Percentiles rank a stretch among this genome's conserved stretches.
Evolutionary conservation across 2,113 vertebrate genomes (phyloP).

Genomic region (Phylloscopus trochiloides): DNA sequence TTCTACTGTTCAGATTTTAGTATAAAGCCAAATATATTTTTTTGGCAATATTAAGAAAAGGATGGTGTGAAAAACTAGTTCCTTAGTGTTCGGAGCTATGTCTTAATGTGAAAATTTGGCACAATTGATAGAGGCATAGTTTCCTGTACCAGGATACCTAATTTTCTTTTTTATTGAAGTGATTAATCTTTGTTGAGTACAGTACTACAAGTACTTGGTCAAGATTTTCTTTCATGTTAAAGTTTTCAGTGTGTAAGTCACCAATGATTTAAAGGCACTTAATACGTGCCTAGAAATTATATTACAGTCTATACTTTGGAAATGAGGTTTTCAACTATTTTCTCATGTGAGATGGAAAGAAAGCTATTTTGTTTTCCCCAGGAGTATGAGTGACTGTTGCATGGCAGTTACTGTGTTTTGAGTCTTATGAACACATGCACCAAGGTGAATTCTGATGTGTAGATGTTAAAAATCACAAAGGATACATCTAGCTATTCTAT

Average conservation of each 20-base stretch:
- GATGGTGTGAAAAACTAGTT: not conserved
- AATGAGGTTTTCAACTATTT: not conserved
- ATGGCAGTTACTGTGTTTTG: rapidly evolving
- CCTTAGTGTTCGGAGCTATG: not conserved
- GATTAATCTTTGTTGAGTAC: not conserved
- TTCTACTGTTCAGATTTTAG: not conserved
- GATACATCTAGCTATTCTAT: not conserved
- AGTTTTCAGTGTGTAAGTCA: not conserved
- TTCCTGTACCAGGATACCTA: rapidly evolving
- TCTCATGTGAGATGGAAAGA: not conserved
- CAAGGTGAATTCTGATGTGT: not conserved
- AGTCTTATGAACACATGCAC: not conserved
- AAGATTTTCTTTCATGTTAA: not conserved
- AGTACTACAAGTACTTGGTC: not conserved
- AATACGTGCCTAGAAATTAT: not conserved
- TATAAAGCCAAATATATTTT: not conserved
- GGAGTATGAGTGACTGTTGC: not conserved
- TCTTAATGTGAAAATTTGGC: not conserved
- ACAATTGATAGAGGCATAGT: not conserved
- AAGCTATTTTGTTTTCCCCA: not conserved
- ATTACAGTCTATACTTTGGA: not conserved
- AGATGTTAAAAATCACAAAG: not conserved
- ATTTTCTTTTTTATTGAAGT: not conserved
- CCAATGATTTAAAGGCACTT: not conserved
- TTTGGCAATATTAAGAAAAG: not conserved